A percentile compares a stretch with the other conserved stretches of the same genome.
Evolutionary conservation across 2,797 vertebrate species (phyloP).

Genomic region (Sebastes aleutianus): DNA sequence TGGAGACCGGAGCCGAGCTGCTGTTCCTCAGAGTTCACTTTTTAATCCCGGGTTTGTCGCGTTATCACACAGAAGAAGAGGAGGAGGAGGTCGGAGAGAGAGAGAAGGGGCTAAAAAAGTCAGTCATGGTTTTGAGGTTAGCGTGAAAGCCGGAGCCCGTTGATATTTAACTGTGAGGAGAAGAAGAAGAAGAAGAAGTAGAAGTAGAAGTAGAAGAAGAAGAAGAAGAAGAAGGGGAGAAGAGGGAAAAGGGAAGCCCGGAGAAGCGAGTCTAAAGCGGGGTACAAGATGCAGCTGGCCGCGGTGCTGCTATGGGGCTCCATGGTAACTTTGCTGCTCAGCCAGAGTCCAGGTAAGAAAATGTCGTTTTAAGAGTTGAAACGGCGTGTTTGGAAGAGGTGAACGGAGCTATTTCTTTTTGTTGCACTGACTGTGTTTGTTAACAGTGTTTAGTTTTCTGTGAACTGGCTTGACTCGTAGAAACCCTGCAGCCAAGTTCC

Average conservation of each 20-base stretch:
- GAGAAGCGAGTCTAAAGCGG: constrained; percentile 60
- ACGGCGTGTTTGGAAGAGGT: constrained; percentile 3
- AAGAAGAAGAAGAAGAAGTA: background rate
- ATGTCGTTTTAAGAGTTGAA: background rate
- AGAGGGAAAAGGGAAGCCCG: constrained; percentile 46
- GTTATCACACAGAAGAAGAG: constrained; percentile 42
- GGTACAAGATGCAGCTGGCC: constrained; percentile 76
- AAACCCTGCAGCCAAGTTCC: constrained; percentile 16
- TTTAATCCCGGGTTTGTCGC: constrained; percentile 62
- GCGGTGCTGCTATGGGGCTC: constrained; percentile 76
- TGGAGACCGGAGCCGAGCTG: constrained; percentile 47
- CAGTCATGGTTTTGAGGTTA: constrained; percentile 74
- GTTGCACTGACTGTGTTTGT: background rate
- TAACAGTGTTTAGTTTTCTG: background rate
- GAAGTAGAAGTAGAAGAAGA: background rate
- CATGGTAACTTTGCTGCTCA: constrained; percentile 77
- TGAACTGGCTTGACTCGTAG: background rate
- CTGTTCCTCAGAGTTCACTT: constrained; percentile 65
- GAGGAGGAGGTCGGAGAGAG: constrained; percentile 30
- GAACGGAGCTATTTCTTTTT: background rate
- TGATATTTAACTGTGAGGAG: constrained; percentile 52
- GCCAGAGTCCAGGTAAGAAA: constrained; percentile 75
- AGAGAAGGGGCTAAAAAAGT: constrained; percentile 35
- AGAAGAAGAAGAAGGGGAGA: background rate
- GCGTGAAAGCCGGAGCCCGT: constrained; percentile 50